Percentiles rank a stretch among this genome's conserved stretches.
phyloP scores from a whole-genome alignment of 2,113 vertebrate genomes.

The Heloderma charlesbogerti region DNA sequence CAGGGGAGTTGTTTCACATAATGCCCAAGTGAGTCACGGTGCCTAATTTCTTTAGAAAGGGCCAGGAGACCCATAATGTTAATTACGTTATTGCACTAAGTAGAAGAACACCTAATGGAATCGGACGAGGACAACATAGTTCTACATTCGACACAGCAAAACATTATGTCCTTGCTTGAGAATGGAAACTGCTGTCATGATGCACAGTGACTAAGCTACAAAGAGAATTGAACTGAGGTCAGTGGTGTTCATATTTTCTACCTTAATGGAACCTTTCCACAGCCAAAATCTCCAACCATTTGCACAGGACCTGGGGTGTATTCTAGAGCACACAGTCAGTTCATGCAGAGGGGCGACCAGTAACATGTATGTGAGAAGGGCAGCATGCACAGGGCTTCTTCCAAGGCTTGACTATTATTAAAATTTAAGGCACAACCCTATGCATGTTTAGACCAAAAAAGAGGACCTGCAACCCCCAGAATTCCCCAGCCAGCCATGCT shows the following conservation, averaged over 20 bases:
- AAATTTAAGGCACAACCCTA: too few species aligned
- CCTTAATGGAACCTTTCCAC: not conserved
- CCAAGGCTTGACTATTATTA: not conserved
- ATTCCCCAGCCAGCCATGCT: too few species aligned
- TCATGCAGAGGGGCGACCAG: not conserved
- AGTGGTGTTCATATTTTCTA: not conserved
- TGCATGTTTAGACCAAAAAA: too few species aligned
- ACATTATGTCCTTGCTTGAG: constrained; percentile 36
- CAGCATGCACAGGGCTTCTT: too few species aligned
- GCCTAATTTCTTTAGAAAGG: constrained; percentile 82
- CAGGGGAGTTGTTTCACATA: constrained; percentile 75
- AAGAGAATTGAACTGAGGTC: not conserved
- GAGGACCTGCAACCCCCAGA: too few species aligned
- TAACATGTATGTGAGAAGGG: not conserved
- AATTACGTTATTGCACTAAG: constrained; percentile 80
- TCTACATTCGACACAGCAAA: constrained; percentile 51
- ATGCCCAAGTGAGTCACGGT: constrained; percentile 82
- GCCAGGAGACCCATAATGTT: constrained; percentile 77
- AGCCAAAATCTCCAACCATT: not conserved
- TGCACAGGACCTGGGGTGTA: not conserved
- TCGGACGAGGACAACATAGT: constrained; percentile 68
- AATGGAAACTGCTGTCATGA: not conserved
- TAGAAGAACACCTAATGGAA: constrained; percentile 73
- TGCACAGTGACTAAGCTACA: constrained; percentile 11
- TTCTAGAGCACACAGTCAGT: not conserved